Base-by-base conservation (phyloP, 2,888 invertebrate genomes). In the Acrocera orbiculus region DNA sequence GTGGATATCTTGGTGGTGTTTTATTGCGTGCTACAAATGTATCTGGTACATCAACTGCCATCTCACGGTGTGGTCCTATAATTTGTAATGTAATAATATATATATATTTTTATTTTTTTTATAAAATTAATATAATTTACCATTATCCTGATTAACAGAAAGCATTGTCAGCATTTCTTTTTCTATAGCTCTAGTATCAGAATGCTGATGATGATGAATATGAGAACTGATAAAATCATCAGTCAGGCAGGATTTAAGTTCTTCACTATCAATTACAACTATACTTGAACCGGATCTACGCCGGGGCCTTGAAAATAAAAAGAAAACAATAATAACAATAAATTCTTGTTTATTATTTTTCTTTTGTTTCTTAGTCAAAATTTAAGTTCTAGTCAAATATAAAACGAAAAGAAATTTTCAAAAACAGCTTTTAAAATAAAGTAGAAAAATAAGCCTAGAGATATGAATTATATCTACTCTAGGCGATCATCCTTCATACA, bases 41-140 rank as follows among this genome's bases (percentile, higher is more conserved):
- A 59, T 90, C 90, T 53, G 95, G 95, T 51, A 92, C 92, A 66
- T 95, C 95, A 61, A 95, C 92, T 58, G 95, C 90, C 86, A 93
- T 89, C 74, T 95, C 95, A 58, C 93, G 78, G 70, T 92, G 92
- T 54, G 86, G 85, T 61, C 81, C 80, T 69, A 63, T 42, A 65
- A 63, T 23, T 15, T 0, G 27, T 10, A 33, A n/a, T 10, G 17
- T 5, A 36, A 25, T 35, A 16, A 33, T 15, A 23, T 6, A 30
- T 14, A 9, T 30, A n/a, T 9, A 24, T 35, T 28, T 16, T 22
- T 22, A 15, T 4, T 16, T 23, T 31, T 24, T 27, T 22, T 9
- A 27, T 11, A 15, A 24, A 30, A 33, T 13, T 22, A 25, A 15
- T 24, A 35, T 20, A 32, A 50, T 61, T 56, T 39, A 71, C 71